These are phyloP conservation scores for Rhinoraja longicauda DNA, from an alignment of 2,797 vertebrate genomes.

Conservation along the genomic window DNA sequence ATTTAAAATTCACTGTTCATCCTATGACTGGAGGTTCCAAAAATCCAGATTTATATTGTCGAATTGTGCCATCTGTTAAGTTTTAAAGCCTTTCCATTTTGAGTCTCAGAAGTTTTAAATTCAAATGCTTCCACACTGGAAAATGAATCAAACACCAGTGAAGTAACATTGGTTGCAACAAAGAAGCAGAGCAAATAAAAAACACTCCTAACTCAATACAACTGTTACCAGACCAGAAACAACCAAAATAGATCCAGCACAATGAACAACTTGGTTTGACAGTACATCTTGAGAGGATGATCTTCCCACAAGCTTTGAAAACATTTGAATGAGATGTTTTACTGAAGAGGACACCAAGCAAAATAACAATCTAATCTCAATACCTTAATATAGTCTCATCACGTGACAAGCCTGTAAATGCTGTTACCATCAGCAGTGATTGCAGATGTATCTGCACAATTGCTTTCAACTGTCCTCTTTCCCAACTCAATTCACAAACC, in stretches of 20 bases:
- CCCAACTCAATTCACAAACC: neutral
- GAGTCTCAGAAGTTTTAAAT: neutral
- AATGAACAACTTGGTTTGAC: neutral
- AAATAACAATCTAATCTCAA: constrained; percentile 58
- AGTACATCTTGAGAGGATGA: neutral
- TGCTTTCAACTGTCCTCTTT: constrained; percentile 59
- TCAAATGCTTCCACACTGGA: neutral
- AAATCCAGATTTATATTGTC: neutral
- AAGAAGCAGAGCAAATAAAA: neutral
- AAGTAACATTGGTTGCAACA: neutral
- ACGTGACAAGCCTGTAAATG: constrained; percentile 57
- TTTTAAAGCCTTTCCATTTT: constrained; percentile 11
- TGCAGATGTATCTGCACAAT: constrained; percentile 60
- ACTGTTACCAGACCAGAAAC: neutral
- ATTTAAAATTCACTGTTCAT: constrained; percentile 16
- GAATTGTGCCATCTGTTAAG: neutral
- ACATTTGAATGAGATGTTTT: constrained; percentile 59
- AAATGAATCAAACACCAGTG: neutral
- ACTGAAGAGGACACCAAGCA: constrained; percentile 46
- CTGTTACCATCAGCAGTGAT: constrained; percentile 54
- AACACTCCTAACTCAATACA: neutral
- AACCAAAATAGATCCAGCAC: neutral
- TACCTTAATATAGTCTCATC: constrained; percentile 65
- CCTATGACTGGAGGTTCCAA: neutral
- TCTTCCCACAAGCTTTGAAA: constrained; percentile 17